Evolutionary conservation across 2,113 vertebrate genomes (phyloP), one percentile per base, ranked within the genome.

Genomic region (Oreotrochilus melanogaster): DNA sequence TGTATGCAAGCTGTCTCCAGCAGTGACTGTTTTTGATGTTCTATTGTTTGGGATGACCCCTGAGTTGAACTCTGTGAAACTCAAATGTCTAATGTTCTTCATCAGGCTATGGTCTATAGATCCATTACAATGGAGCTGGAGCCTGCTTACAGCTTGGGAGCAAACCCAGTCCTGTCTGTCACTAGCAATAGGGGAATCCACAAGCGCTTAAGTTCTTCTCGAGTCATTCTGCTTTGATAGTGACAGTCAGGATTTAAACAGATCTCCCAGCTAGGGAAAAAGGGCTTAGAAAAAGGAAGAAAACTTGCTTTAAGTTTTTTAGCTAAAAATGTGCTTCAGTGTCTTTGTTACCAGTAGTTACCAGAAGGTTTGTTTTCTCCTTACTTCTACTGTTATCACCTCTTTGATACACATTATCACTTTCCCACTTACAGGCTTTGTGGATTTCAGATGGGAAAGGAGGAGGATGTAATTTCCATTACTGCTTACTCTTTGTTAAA

Each of bases 11-110:
- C 94, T 92, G 91, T 95, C 86, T 97, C 95, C 96, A 95, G 92
- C 96, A 94, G 96, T 84, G 95, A 88, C 95, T 95, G 96, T 95
- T 96, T 97, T 96, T 97, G 96, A 96, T 95, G 94, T 88, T 70
- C 83, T 64, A 93, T 97, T 97, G 94, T 97, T 94, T 74, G 51
- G 72, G 91, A 86, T 97, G 96, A 97, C 96, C 95, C 86, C 92
- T 30, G 69, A 86, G 96, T 43, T 97, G 95, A 97, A 97, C 96
- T 91, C 92, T 57, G 60, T 90, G 94, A 81, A 96, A 95, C 96
- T 96, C 86, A 47, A 96, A 93, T 97, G 91, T 97, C 92, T 96
- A 81, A 88, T 92, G 92, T 95, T 97, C 95, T 96, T 94, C 95
- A 93, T 92, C 95, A 95, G 91, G 83, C 95, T 64, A 95, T 97